Base-by-base conservation (phyloP, 2,113 vertebrate genomes). In the Blennius ocellaris region DNA sequence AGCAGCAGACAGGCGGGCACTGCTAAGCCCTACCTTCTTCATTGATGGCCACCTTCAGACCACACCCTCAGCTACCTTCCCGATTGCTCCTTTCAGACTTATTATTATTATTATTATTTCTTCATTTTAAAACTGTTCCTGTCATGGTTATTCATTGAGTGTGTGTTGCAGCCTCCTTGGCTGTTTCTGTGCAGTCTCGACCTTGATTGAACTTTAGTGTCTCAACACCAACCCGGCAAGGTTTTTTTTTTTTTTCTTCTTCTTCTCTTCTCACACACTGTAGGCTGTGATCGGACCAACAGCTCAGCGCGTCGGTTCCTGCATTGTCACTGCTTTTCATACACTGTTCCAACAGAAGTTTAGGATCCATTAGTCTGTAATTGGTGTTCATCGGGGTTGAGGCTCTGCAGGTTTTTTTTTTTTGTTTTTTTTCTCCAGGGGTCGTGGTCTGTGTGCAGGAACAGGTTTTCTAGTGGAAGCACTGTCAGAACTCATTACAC, bases 1-100 rank as follows among this genome's bases (percentile, higher is more conserved):
- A 95, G 83, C 94, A 95, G 91, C 94, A 95, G 91, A 95, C 94
- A 41, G 94, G 94, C 9, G 94, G 94, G 36, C 78, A 56, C 87
- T 94, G 93, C 88, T 94, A 94, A 93, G 81, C 76, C 57, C 77
- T 47, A 45, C 73, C 78, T 73, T 76, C 59, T 63, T 81, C 81
- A 84, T 78, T 82, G 84, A 83, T 65, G 16, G 78, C 83, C 86
- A 85, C 75, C 81, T 70, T 86, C 77, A 86, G 81, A 83, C 84
- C 72, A 83, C 71, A 43, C 73, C 82, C 84, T 84, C 81, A 80
- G 62, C 86, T 91, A 83, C 84, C 89, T 83, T 87, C 67, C 71
- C 58, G 71, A 80, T 78, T 49, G 52, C 82, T 83, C 73, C 67
- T 78, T 73, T 85, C 73, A 80, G 64, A 49, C 65, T 91, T 85